Evolutionary conservation across 2,888 invertebrate species (phyloP).

Genomic region (Anorthoa munda): DNA sequence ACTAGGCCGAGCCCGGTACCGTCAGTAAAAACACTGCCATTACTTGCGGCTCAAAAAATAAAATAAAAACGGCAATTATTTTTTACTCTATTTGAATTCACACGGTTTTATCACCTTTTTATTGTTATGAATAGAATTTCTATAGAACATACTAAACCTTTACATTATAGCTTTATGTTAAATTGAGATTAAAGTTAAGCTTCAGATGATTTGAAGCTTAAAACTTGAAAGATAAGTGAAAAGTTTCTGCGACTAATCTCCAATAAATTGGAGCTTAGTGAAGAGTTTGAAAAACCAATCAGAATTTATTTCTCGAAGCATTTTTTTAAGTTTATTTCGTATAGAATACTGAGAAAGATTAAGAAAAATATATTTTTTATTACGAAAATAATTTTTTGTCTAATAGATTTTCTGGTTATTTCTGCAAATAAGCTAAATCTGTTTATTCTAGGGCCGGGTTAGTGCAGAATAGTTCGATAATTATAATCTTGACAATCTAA

Average conservation of each 20-base stretch:
- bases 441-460: neutral
- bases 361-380: neutral
- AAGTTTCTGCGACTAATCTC: conserved; percentile 12
- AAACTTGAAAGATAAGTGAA: conserved; percentile 33
- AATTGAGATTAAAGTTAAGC: conserved; percentile 9
- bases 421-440: no score
- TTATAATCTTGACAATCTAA: no score
- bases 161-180: conserved; percentile 7
- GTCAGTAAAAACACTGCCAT: conserved; percentile 68
- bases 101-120: conserved; percentile 37
- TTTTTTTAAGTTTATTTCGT: neutral
- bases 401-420: neutral
- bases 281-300: neutral
- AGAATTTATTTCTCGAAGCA: neutral
- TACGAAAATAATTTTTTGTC: neutral
- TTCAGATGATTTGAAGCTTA: conserved; percentile 5
- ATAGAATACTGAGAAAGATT: neutral
- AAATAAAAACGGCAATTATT: conserved; percentile 40
- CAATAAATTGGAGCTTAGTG: conserved; percentile 5
- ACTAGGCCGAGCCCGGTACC: conserved; percentile 75
- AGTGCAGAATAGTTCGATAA: neutral
- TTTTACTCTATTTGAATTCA: conserved; percentile 48
- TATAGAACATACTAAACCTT: neutral
- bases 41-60: conserved; percentile 39
- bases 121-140: conserved; percentile 33